These are phyloP conservation scores for Scolopax rusticola DNA, from an alignment of 2,797 vertebrate genomes.

Conservation along the genomic window DNA sequence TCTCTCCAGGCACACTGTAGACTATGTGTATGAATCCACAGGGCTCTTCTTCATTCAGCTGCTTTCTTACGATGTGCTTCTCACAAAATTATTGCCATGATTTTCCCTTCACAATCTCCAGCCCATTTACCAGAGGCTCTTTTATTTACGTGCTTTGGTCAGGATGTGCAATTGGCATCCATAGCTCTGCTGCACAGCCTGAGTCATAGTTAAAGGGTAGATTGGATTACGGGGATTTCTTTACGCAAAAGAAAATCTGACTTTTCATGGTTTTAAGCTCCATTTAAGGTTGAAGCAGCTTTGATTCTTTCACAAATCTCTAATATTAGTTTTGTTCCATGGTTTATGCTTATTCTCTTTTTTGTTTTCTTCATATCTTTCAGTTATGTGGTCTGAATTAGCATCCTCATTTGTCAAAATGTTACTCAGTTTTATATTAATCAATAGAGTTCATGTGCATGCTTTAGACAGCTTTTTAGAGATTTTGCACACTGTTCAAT, in stretches of 20 bases:
- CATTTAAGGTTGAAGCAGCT: neutral
- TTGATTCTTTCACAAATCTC: slow-evolving; percentile 18
- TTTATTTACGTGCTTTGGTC: neutral
- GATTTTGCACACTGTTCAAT: neutral
- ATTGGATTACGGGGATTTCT: neutral
- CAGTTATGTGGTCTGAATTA: neutral
- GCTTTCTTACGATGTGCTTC: neutral
- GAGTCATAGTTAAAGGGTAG: neutral
- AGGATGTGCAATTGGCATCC: neutral
- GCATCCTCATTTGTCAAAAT: neutral
- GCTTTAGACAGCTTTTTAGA: neutral
- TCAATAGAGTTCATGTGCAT: neutral
- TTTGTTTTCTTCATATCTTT: neutral
- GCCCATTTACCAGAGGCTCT: neutral
- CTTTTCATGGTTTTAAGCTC: slow-evolving; percentile 11
- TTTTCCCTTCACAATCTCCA: neutral
- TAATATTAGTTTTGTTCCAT: neutral
- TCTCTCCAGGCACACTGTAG: neutral
- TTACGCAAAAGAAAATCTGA: neutral
- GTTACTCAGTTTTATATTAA: neutral
- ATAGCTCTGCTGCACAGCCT: neutral
- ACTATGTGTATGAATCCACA: neutral
- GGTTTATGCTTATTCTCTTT: neutral
- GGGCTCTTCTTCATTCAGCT: neutral
- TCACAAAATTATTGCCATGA: neutral